Conservation (phyloP, 2,113 vertebrate species). For the Promerops cafer region DNA sequence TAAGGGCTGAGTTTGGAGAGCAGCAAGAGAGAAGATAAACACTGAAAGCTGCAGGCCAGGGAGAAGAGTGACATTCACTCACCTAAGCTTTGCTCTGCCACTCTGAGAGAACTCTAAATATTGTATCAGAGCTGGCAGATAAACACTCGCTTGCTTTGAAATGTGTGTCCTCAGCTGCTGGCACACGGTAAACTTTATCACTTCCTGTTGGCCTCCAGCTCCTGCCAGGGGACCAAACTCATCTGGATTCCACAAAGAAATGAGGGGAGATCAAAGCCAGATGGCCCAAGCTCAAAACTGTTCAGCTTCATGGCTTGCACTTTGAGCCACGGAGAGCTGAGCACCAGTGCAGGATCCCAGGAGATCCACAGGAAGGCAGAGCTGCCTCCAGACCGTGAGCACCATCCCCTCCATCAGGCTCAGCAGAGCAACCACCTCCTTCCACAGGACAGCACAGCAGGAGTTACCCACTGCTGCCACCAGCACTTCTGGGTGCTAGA, state of each 20-base stretch:
- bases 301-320: neutral
- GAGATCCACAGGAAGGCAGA: neutral
- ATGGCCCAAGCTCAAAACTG: neutral
- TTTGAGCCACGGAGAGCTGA: neutral
- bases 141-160: neutral
- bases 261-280: neutral
- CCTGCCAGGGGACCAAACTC: neutral
- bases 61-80: neutral
- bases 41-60: neutral
- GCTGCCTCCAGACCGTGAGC: neutral
- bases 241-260: neutral
- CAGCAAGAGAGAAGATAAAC: neutral
- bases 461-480: neutral
- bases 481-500: neutral
- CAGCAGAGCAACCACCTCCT: neutral
- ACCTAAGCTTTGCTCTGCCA: neutral
- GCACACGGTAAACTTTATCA: rapidly evolving
- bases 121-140: neutral
- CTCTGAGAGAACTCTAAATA: neutral
- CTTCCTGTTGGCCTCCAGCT: neutral
- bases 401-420: neutral
- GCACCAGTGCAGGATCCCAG: neutral
- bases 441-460: neutral
- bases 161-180: neutral
- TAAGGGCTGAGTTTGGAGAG: neutral